Percentiles rank a stretch among this genome's conserved stretches.
Evolutionary conservation across 2,113 vertebrate genomes (phyloP).

Genomic region (Patagioenas fasciata): DNA sequence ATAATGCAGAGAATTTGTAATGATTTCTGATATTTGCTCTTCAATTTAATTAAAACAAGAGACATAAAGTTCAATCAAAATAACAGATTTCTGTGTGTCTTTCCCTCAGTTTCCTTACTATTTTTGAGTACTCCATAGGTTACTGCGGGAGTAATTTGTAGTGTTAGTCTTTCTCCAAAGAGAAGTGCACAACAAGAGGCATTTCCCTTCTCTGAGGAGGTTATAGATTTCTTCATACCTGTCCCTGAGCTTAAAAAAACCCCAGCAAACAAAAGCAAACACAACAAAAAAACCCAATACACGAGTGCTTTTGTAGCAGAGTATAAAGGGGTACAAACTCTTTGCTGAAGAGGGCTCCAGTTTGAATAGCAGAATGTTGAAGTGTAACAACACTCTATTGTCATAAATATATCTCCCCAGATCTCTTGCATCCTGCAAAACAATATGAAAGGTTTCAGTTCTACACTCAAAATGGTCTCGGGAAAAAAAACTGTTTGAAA

Average conservation of each 20-base stretch:
- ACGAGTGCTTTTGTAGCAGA: neutral
- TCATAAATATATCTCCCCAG: neutral
- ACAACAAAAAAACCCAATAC: neutral
- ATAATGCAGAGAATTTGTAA: neutral
- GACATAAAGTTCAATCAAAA: neutral
- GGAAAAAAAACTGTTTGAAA: neutral
- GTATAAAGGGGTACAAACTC: neutral
- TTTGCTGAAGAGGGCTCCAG: neutral
- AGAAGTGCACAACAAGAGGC: accelerated
- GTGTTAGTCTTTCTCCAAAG: neutral
- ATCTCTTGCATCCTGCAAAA: neutral
- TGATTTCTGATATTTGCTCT: neutral
- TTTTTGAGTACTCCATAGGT: neutral
- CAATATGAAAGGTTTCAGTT: neutral
- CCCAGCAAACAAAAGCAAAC: too few relatives aligned
- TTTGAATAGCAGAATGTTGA: neutral
- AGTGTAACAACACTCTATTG: neutral
- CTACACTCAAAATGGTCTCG: neutral
- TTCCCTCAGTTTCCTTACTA: neutral
- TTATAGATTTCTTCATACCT: accelerated
- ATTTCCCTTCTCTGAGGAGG: neutral
- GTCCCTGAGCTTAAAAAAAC: accelerated
- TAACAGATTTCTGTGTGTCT: neutral
- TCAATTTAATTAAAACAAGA: neutral
- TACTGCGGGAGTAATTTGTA: neutral